A percentile compares a stretch with the other conserved stretches of the same genome.
Evolutionary conservation across 2,888 invertebrate species (phyloP).

Genomic region (Protonemura montana): DNA sequence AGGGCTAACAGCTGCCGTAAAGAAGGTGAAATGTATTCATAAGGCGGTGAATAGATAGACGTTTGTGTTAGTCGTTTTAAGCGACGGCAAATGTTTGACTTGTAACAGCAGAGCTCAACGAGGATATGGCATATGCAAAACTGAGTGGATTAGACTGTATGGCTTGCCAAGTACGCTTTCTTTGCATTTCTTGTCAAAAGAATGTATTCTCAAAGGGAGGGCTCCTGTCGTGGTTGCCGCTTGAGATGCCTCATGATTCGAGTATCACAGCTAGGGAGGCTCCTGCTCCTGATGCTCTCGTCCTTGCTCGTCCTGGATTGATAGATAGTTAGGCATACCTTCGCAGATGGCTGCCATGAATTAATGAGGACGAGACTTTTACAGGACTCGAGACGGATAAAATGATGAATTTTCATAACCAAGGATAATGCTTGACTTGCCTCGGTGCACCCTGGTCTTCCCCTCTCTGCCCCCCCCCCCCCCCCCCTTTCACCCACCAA

Average conservation of each 20-base stretch:
- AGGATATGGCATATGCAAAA: conserved; percentile 52
- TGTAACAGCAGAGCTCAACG: conserved; percentile 49
- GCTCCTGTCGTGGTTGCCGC: conserved; percentile 50
- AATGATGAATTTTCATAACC: conserved; percentile 52
- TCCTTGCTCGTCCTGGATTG: neutral
- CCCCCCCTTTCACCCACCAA: neutral
- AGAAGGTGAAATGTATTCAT: conserved; percentile 50
- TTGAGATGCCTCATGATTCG: conserved; percentile 37
- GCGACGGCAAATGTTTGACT: conserved; percentile 51
- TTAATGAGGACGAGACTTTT: conserved; percentile 49
- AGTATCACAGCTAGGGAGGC: neutral
- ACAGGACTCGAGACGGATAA: conserved; percentile 46
- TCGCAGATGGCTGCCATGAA: conserved; percentile 46
- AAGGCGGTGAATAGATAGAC: conserved; percentile 51
- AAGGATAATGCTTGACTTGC: conserved; percentile 46
- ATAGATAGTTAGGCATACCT: neutral
- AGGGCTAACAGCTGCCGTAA: conserved; percentile 46
- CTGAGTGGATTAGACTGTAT: conserved; percentile 49
- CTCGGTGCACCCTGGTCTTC: neutral
- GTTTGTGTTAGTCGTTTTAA: conserved; percentile 51
- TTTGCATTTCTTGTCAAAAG: conserved; percentile 49
- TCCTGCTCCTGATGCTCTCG: too few relatives aligned
- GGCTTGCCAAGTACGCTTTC: conserved; percentile 38
- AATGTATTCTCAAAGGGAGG: conserved; percentile 50
- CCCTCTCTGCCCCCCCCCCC: neutral